Base-by-base conservation (phyloP, 2,888 invertebrate species). In the Brachycybe producta region DNA sequence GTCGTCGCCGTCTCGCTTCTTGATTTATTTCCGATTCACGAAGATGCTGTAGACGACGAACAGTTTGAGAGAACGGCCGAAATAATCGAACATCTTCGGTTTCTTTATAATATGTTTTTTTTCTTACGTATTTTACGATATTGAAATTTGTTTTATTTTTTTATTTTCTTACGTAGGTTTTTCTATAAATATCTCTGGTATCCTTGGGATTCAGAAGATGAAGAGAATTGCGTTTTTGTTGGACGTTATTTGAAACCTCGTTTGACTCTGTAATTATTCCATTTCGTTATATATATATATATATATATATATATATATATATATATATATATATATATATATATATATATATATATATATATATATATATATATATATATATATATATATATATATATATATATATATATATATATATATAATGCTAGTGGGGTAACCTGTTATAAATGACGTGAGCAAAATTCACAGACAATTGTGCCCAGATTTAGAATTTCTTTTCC, bases 181-280 rank as follows among this genome's bases (percentile, higher is more conserved):
- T 60, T 59, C 45, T 56, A 52, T 35, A 49, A 55, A 8, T 45
- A 56, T 42, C 35, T 60, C 7, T 56, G 57, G 56, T 52, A 59
- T 15, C 59, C 60, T n/a, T 60, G 60, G 60, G 60, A 60, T 54
- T 55, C 50, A 27, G 55, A 57, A 23, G 57, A 57, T 35, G 54
- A 55, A 7, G 53, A 55, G 13, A 57, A 58, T 50, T 42, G 49
- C 24, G 36, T 46, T 1, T 60, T 58, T 43, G 52, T 52, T 23
- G 56, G 57, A 41, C 53, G 49, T 21, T 28, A 55, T 34, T 39
- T 60, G 7, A 51, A 46, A 30, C 50, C 55, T 17, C 50, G 60
- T 13, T n/a, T 60, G 19, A 57, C 55, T 36, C 42, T 60, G 50
- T 54, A 55, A 52, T 54, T 28, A 40, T 43, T 11, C 5, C 7